phyloP scores from a whole-genome alignment of 2,113 vertebrate species.

The Kryptolebias marmoratus region DNA sequence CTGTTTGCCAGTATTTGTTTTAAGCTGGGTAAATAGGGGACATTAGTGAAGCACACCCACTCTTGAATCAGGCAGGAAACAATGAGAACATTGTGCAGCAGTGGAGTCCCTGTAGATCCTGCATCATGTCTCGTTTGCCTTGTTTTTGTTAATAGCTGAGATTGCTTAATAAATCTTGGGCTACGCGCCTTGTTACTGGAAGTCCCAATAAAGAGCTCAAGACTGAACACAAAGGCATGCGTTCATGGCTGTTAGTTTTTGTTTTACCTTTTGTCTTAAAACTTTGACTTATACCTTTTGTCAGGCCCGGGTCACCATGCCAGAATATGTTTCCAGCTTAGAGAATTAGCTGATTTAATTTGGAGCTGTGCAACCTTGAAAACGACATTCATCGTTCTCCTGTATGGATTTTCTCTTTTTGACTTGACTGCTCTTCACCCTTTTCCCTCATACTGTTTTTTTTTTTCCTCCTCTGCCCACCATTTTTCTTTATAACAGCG shows the following conservation, averaged over 20 bases:
- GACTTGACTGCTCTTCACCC: constrained; percentile 25
- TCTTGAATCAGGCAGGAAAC: constrained; percentile 58
- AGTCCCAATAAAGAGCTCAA: constrained; percentile 19
- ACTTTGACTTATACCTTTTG: constrained; percentile 37
- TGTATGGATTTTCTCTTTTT: constrained; percentile 45
- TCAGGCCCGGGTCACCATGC: background rate
- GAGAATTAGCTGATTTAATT: constrained; percentile 52
- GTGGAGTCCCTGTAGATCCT: constrained; percentile 25
- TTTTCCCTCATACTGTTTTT: constrained; percentile 17
- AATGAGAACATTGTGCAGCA: constrained; percentile 66
- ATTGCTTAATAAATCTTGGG: constrained; percentile 50
- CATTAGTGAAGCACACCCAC: constrained; percentile 55
- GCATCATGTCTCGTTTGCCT: constrained; percentile 59
- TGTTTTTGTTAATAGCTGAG: constrained; percentile 22
- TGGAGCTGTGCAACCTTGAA: constrained; percentile 62
- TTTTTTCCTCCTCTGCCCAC: constrained; percentile 6
- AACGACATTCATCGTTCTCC: constrained; percentile 48
- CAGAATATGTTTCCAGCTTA: constrained; percentile 35
- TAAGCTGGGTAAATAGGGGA: constrained; percentile 41
- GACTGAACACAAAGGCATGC: constrained; percentile 23
- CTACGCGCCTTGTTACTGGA: constrained; percentile 20
- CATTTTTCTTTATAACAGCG: constrained; percentile 55
- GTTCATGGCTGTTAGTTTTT: constrained; percentile 15
- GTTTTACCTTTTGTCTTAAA: constrained; percentile 18
- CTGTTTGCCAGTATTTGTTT: constrained; percentile 51